phyloP scores from a whole-genome alignment of 2,113 vertebrate genomes.

The Panthera uncia region DNA sequence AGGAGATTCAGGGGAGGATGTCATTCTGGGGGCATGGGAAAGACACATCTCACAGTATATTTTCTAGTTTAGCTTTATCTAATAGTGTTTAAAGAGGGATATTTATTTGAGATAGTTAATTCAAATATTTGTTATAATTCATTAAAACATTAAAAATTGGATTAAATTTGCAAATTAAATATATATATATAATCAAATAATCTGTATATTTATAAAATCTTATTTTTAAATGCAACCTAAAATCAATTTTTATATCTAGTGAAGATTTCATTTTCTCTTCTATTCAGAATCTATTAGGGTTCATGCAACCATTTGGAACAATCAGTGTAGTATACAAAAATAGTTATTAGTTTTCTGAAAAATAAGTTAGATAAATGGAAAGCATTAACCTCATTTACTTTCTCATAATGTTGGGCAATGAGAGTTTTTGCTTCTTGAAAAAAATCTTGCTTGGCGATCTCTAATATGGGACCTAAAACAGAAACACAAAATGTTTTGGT shows the following conservation, averaged over 20 bases:
- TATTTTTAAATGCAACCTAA: constrained; percentile 34
- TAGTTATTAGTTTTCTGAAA: constrained; percentile 17
- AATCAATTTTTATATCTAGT: not conserved
- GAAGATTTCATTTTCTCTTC: constrained; percentile 1
- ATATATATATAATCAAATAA: not conserved
- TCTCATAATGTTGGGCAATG: constrained; percentile 67
- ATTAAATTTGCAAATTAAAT: not conserved
- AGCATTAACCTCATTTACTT: constrained; percentile 67
- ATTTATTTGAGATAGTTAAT: not conserved
- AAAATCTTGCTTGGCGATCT: constrained; percentile 60
- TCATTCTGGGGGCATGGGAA: not conserved
- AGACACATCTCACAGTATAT: not conserved
- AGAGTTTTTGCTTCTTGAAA: constrained; percentile 73
- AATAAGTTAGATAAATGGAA: constrained; percentile 25
- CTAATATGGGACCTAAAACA: constrained; percentile 50
- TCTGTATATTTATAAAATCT: not conserved
- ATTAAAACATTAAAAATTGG: not conserved
- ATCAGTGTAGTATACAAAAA: not conserved
- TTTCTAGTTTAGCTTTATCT: not conserved
- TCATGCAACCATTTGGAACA: not conserved
- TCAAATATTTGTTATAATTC: not conserved
- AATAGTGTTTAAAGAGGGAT: not conserved
- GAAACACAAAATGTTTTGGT: constrained; percentile 22
- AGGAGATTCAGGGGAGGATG: not conserved
- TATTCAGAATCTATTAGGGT: not conserved